Percentiles rank a stretch among this genome's conserved stretches.
These are phyloP conservation scores for Capromys pilorides DNA, from an alignment of 2,797 vertebrate species.

Conservation along the genomic window DNA sequence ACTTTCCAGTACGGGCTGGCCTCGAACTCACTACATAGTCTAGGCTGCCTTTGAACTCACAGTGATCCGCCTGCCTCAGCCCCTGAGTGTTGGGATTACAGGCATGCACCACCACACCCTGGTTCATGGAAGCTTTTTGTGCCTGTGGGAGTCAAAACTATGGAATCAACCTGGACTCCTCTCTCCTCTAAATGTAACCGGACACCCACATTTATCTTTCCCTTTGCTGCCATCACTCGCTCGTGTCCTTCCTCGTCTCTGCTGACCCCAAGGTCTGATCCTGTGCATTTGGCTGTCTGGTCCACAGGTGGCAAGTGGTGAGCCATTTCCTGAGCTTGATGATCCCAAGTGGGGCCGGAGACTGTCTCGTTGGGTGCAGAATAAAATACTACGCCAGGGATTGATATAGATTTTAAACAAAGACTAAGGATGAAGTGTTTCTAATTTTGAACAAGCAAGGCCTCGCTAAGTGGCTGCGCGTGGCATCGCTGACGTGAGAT, in stretches of 20 bases:
- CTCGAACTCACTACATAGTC: not conserved
- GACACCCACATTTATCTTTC: not conserved
- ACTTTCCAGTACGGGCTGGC: not conserved
- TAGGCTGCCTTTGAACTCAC: too few species aligned
- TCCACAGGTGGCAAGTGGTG: not conserved
- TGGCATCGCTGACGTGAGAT: accelerated
- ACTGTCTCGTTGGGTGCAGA: not conserved
- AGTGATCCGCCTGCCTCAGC: too few species aligned
- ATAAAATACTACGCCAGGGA: not conserved
- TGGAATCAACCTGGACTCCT: not conserved
- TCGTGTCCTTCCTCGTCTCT: not conserved
- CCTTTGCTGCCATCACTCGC: not conserved
- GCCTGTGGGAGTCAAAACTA: not conserved
- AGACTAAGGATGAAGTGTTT: not conserved
- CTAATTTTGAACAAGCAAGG: not conserved
- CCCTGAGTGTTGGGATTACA: too few species aligned
- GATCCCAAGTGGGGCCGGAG: too few species aligned
- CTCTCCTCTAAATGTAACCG: not conserved
- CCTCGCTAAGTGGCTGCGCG: not conserved
- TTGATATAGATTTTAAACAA: not conserved
- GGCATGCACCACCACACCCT: too few species aligned
- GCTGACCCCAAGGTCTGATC: not conserved
- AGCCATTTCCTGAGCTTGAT: not conserved
- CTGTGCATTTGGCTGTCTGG: not conserved
- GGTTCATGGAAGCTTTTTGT: not conserved